Percentiles rank a stretch among this genome's conserved stretches.
phyloP scores from a whole-genome alignment of 1,140 invertebrate species.

The Chlorops oryzae region DNA sequence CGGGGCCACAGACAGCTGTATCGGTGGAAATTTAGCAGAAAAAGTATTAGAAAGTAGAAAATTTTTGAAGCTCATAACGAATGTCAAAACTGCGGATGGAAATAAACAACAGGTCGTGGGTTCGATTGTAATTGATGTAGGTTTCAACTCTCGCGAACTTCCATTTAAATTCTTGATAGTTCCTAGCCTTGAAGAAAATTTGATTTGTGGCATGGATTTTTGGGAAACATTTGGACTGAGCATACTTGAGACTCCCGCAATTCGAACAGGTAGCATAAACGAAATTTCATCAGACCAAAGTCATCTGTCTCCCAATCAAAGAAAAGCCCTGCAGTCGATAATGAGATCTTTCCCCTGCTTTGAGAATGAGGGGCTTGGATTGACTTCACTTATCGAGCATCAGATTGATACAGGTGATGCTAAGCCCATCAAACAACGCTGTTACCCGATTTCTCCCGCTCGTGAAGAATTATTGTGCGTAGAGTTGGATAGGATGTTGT shows the following conservation, averaged over 20 bases:
- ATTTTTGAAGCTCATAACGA: too few relatives aligned
- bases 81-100: constrained; percentile 6
- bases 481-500: constrained; percentile 2
- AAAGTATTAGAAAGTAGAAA: neutral
- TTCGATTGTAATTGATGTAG: neutral
- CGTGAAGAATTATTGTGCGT: neutral
- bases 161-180: neutral
- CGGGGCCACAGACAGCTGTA: too few relatives aligned
- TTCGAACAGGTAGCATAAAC: neutral
- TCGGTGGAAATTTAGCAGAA: too few relatives aligned
- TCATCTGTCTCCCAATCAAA: neutral
- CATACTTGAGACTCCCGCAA: neutral
- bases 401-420: constrained; percentile 5
- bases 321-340: neutral
- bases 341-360: neutral
- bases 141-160: neutral
- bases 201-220: constrained; percentile 5
- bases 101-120: neutral
- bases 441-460: constrained; percentile 1
- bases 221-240: neutral
- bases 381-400: constrained; percentile 2
- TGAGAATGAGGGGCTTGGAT: constrained; percentile 4
- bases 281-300: neutral
- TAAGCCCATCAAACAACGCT: constrained; percentile 8
- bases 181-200: neutral